A percentile compares a stretch with the other conserved stretches of the same genome.
Conservation (phyloP, 2,797 vertebrate species). For the Artibeus jamaicensis region DNA sequence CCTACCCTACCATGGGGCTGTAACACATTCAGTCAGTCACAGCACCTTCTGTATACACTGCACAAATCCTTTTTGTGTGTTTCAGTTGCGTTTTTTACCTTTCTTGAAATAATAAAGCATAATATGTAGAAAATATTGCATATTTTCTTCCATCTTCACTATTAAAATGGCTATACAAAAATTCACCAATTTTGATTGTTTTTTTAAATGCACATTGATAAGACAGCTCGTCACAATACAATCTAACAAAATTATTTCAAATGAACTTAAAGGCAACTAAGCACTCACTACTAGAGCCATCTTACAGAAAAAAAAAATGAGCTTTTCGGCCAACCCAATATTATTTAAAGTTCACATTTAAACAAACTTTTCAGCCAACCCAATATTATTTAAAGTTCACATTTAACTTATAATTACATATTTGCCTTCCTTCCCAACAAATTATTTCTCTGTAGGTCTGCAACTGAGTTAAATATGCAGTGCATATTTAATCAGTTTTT, state of each 20-base stretch:
- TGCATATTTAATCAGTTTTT: neutral
- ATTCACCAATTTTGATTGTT: no score
- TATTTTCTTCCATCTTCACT: no score
- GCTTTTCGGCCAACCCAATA: neutral
- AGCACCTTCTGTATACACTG: no score
- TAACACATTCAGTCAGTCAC: no score
- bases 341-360: slow-evolving; percentile 5
- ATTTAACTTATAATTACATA: slow-evolving; percentile 2
- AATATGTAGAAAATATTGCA: no score
- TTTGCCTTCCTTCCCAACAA: slow-evolving; percentile 11
- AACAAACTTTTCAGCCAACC: neutral
- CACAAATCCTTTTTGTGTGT: no score
- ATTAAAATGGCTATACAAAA: no score
- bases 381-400: neutral
- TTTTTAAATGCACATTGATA: neutral
- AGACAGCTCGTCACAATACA: neutral
- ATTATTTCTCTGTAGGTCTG: slow-evolving; percentile 2
- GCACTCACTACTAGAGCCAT: neutral
- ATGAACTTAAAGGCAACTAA: neutral
- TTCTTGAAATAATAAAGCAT: no score
- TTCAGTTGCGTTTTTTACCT: no score
- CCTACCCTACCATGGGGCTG: no score
- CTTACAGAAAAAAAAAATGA: neutral
- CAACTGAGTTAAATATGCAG: neutral
- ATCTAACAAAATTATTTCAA: neutral